Evolutionary conservation across 2,888 invertebrate species (phyloP).

Genomic region (Watsonalla cultraria): DNA sequence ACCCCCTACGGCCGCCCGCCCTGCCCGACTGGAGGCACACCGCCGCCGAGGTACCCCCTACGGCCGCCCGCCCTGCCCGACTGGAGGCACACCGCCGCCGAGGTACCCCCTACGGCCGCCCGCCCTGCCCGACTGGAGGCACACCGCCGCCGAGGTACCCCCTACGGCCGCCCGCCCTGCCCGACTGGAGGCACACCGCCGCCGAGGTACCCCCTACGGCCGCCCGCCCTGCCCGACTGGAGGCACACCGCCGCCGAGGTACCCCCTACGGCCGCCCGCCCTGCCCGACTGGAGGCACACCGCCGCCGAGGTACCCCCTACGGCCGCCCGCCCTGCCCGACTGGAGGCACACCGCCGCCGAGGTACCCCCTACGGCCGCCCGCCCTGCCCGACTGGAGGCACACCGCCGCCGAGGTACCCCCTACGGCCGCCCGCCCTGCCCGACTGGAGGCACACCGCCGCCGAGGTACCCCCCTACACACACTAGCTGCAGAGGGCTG

Average conservation of each 20-base stretch:
- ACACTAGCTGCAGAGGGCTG: too few relatives aligned
- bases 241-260: constrained; percentile 85
- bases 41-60: too few relatives aligned
- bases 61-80: too few relatives aligned
- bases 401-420: constrained; percentile 84
- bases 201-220: constrained; percentile 87
- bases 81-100: constrained; percentile 76
- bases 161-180: too few relatives aligned
- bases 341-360: too few relatives aligned
- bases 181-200: too few relatives aligned
- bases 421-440: constrained; percentile 89
- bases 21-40: not conserved
- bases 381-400: too few relatives aligned
- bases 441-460: constrained; percentile 86
- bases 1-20: not conserved
- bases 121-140: constrained; percentile 89
- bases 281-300: constrained; percentile 88
- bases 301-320: constrained; percentile 40
- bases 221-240: constrained; percentile 87
- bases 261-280: too few relatives aligned
- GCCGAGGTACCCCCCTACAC: constrained; percentile 36
- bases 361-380: too few relatives aligned
- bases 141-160: constrained; percentile 78
- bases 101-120: constrained; percentile 85
- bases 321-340: not conserved